Evolutionary conservation across 2,888 invertebrate genomes (phyloP).

Genomic region (Heliconius sara): DNA sequence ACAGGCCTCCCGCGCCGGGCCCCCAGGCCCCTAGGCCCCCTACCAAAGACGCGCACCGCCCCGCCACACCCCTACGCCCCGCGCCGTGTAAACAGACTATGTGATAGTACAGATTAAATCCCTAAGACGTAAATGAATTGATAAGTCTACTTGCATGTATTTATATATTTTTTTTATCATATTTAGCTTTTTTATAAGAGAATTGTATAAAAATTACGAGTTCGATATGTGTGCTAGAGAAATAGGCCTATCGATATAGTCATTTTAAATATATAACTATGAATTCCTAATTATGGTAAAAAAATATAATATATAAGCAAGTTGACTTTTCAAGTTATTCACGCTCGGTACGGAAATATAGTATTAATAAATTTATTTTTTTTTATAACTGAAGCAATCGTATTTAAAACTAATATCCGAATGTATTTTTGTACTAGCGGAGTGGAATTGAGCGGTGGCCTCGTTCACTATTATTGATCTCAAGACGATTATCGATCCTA

Average conservation of each 20-base stretch:
- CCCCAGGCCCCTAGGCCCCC: background rate
- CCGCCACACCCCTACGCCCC: background rate
- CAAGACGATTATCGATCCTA: slow-evolving; percentile 82
- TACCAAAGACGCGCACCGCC: slow-evolving; percentile 65
- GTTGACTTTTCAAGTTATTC: background rate
- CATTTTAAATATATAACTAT: background rate
- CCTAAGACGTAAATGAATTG: background rate
- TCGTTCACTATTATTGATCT: slow-evolving; percentile 68
- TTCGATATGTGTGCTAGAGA: background rate
- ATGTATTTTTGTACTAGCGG: slow-evolving; percentile 27
- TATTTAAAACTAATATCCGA: slow-evolving; percentile 11
- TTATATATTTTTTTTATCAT: background rate
- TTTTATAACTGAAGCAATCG: slow-evolving; percentile 3
- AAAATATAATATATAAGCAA: background rate
- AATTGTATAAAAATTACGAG: background rate
- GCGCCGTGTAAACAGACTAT: background rate
- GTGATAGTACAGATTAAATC: slow-evolving; percentile 18
- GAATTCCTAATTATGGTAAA: background rate
- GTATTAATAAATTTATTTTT: slow-evolving; percentile 15
- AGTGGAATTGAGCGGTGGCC: slow-evolving; percentile 52
- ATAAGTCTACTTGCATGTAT: background rate
- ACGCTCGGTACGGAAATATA: background rate
- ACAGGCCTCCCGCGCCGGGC: slow-evolving; percentile 7
- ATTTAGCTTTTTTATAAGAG: background rate
- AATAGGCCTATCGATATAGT: background rate